Conservation (phyloP, 2,113 vertebrate genomes). For the Pollimyrus isidori region DNA sequence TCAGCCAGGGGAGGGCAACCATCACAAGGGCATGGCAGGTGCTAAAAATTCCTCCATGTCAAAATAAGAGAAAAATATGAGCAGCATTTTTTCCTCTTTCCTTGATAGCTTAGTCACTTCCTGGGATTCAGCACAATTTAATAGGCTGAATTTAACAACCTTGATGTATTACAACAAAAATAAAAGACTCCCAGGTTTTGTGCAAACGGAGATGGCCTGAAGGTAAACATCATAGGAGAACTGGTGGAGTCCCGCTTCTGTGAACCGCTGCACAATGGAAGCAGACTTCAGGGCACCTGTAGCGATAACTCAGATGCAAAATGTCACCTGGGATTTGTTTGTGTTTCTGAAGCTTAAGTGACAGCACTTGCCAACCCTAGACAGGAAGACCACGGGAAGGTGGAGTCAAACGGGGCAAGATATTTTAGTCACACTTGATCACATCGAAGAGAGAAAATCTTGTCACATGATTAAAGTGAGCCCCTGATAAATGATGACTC, state of each 20-base stretch:
- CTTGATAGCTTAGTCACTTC: conserved; percentile 20
- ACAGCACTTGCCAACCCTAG: neutral
- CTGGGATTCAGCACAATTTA: neutral
- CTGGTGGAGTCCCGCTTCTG: neutral
- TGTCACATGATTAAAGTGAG: neutral
- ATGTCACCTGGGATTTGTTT: neutral
- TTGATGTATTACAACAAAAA: neutral
- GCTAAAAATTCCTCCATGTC: conserved; percentile 51
- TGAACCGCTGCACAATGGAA: neutral
- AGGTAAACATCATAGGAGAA: neutral
- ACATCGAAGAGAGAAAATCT: neutral
- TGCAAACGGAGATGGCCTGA: neutral
- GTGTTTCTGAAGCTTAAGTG: neutral
- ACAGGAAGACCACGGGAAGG: neutral
- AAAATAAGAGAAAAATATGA: conserved; percentile 40
- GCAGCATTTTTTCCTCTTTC: conserved; percentile 26
- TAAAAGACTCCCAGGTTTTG: neutral
- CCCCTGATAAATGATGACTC: neutral
- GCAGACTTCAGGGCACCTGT: conserved; percentile 3
- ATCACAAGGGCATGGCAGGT: conserved; percentile 38
- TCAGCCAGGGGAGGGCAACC: conserved; percentile 33
- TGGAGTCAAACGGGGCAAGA: neutral
- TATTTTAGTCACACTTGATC: neutral
- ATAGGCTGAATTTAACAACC: neutral
- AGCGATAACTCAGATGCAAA: neutral